These are phyloP conservation scores for Hystrix brachyura DNA, from an alignment of 2,113 vertebrate genomes.

Conservation along the genomic window DNA sequence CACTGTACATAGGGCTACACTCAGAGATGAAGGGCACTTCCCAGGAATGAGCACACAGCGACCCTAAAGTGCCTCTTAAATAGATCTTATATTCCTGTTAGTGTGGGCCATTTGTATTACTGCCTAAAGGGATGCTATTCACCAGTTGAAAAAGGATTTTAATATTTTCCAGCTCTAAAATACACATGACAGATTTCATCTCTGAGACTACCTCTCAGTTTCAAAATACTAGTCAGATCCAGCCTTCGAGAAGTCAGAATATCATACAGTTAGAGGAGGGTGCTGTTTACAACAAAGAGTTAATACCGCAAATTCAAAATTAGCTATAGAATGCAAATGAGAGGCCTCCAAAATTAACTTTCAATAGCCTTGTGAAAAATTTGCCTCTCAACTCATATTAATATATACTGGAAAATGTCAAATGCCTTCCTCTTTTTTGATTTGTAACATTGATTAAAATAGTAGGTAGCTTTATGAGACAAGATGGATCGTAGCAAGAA, in stretches of 20 bases:
- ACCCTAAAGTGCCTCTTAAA: not conserved
- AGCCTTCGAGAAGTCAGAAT: not conserved
- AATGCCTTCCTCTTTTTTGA: not conserved
- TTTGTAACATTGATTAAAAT: not conserved
- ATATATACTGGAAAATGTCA: not conserved
- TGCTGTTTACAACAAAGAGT: not conserved
- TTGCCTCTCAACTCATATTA: not conserved
- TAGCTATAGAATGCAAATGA: not conserved
- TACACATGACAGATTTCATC: not conserved
- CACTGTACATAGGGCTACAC: not conserved
- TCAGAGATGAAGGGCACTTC: not conserved
- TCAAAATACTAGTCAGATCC: not conserved
- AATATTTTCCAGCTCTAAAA: constrained; percentile 11
- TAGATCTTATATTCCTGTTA: not conserved
- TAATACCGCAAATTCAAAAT: not conserved
- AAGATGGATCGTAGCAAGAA: not conserved
- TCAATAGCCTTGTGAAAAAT: constrained; percentile 3
- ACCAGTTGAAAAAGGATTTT: not conserved
- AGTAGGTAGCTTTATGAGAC: constrained; percentile 31
- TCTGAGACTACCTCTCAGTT: not conserved
- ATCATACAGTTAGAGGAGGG: not conserved
- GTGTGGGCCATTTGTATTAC: not conserved
- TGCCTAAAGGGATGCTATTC: not conserved
- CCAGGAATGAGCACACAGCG: not conserved
- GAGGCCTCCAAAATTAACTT: not conserved